Conservation (phyloP, 2,797 vertebrate species). For the Spinibarbus caldwelli region DNA sequence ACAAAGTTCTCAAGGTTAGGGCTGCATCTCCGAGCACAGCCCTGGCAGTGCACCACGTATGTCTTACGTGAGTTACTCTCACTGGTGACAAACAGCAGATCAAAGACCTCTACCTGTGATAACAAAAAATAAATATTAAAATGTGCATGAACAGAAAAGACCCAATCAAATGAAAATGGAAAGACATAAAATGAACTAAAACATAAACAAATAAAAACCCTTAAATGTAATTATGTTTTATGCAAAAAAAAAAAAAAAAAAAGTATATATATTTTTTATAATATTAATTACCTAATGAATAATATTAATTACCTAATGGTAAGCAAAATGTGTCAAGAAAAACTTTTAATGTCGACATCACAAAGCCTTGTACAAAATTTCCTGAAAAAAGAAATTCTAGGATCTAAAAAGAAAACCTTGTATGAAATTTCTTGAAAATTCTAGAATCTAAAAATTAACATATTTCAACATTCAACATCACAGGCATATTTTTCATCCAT, state of each 20-base stretch:
- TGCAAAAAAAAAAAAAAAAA: too few species aligned
- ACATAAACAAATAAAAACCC: not conserved
- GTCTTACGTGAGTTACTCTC: constrained; percentile 95
- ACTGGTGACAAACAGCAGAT: constrained; percentile 95
- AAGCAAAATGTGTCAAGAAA: not conserved
- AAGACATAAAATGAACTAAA: not conserved
- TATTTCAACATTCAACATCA: not conserved
- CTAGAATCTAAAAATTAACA: not conserved
- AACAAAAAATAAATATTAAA: not conserved
- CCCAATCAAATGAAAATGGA: not conserved
- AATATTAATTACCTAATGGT: not conserved
- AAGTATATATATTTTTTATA: too few species aligned
- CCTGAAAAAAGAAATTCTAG: not conserved
- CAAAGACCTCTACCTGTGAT: constrained; percentile 94
- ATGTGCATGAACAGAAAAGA: not conserved
- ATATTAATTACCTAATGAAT: too few species aligned
- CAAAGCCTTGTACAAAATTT: not conserved
- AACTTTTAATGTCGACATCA: not conserved
- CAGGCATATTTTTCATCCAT: not conserved
- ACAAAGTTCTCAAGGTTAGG: constrained; percentile 93
- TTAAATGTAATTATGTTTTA: not conserved
- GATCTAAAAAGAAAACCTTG: not conserved
- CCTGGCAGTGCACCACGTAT: constrained; percentile 95
- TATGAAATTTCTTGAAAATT: not conserved
- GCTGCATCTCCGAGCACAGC: constrained; percentile 93